Base-by-base conservation (phyloP, 2,113 vertebrate species). In the Serilophus lunatus region DNA sequence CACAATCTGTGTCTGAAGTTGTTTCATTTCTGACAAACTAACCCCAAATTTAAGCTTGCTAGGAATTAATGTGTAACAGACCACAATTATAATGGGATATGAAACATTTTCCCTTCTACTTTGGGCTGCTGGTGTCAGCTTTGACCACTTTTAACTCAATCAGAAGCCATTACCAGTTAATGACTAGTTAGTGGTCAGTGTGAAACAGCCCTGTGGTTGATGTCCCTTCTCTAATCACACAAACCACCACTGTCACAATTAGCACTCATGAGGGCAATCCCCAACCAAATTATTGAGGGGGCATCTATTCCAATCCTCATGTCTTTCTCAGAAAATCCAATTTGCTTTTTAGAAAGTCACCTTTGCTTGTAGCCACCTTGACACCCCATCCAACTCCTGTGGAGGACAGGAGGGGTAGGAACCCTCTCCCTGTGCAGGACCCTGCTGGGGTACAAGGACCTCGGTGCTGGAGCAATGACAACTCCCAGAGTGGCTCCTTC, bases 311-410 rank as follows among this genome's bases (percentile, higher is more conserved):
- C 35, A 54, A 38, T 5, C 35, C 40, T 82, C 6, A 6, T 0
- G 6, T 3, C 28, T 80, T 54, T 61, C 60, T 15, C 5, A 40
- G 33, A 9, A 12, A 60, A 28, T 6, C 28, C 42, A 15, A 16
- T n/a, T 61, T 42, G 70, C 74, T 51, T 44, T 68, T 4, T 44
- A 76, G 29, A 42, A 61, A 2, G 26, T 8, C 57, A 7, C 51
- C 65, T 68, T 31, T 65, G 42, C 38, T 33, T 38, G 17, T 7
- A 50, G 51, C 3, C 49, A 42, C 3, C 33, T 3, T 2, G 6
- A 8, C 4, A 7, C 2, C 38, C 12, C 54, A 35, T 0, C 10
- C 25, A 25, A 24, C 26, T 24, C 4, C 1, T 0, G 5, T 9
- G 24, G 2, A 20, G 77, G 57, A 7, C n/a, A 42, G 40, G 7